phyloP scores from a whole-genome alignment of 2,888 invertebrate genomes.

The Metacarcinus magister region DNA sequence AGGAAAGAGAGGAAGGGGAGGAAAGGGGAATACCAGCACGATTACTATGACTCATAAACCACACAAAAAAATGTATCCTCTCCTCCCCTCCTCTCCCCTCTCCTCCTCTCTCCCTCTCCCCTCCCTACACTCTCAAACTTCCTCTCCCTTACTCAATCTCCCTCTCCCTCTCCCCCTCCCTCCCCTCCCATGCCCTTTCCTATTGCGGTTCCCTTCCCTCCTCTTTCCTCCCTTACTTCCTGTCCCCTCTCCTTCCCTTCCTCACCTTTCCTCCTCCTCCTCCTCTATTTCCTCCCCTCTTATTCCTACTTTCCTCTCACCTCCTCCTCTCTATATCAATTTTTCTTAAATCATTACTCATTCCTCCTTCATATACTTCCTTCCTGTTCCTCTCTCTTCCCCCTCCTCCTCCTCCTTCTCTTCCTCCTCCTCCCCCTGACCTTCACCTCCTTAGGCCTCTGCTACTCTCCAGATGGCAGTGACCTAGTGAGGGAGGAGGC shows the following conservation, averaged over 20 bases:
- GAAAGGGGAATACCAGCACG: background rate
- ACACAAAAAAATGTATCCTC: background rate
- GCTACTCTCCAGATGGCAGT: background rate
- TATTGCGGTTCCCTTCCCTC: background rate
- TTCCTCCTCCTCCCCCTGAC: background rate
- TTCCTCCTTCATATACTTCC: background rate
- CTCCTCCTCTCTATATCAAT: background rate
- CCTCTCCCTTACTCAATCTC: background rate
- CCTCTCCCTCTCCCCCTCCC: background rate
- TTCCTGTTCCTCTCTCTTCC: background rate
- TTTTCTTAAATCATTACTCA: background rate
- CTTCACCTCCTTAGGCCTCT: constrained; percentile 21
- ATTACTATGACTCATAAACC: background rate
- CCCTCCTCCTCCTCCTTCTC: background rate
- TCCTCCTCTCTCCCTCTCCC: background rate
- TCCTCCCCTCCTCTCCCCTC: background rate
- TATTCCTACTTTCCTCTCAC: background rate
- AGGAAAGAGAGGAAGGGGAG: background rate
- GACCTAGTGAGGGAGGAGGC: background rate
- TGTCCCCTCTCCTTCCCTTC: too few relatives aligned
- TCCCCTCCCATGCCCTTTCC: background rate
- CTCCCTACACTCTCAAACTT: background rate
- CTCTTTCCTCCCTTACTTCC: too few relatives aligned
- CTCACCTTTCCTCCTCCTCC: background rate
- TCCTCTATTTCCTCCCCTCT: background rate